Evolutionary conservation across 2,113 vertebrate species (phyloP), one percentile per base, ranked within the genome.

Genomic region (Rafetus swinhoei): DNA sequence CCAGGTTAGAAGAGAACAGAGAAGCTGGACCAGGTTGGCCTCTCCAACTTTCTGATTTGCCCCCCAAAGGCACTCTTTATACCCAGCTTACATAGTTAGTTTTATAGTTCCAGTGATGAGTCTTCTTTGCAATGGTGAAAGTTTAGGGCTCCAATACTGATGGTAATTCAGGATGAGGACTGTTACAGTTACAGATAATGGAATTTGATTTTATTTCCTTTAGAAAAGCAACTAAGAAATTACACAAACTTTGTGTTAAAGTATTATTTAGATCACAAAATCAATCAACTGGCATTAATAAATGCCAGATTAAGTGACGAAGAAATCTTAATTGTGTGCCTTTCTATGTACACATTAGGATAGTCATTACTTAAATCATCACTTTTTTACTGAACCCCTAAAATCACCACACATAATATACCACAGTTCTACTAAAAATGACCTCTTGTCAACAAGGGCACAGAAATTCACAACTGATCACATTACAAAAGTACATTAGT

Each of bases 401-500:
- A 90, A 90, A 90, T 87, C 93, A 85, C 39, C 45, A 94, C 10
- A 92, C 87, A 93, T 92, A 94, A 92, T 84, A 91, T 24, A 93
- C 15, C 5, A 32, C 21, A 57, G 35, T 86, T 97, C 85, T 85
- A 93, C 87, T 90, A 86, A 95, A 96, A 95, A 90, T 90, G 21
- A 92, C 82, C 79, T 55, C 55, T 95, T 94, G 93, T 95, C 96
- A 97, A 95, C 83, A 95, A 96, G 85, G 93, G 89, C 65, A 95
- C 1, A 97, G 87, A 93, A 96, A 98, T 97, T 97, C 86, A 93
- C 79, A 97, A 83, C 76, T 91, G 93, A 94, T 96, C 96, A 94
- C 92, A 95, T 91, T 92, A 95, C 29, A 96, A 81, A 95, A 95
- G 88, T 89, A 90, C 93, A 97, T 95, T 96, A 96, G 69, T 88